Percentiles rank a stretch among this genome's conserved stretches.
Evolutionary conservation across 2,797 vertebrate genomes (phyloP).

Genomic region (Todus mexicanus): DNA sequence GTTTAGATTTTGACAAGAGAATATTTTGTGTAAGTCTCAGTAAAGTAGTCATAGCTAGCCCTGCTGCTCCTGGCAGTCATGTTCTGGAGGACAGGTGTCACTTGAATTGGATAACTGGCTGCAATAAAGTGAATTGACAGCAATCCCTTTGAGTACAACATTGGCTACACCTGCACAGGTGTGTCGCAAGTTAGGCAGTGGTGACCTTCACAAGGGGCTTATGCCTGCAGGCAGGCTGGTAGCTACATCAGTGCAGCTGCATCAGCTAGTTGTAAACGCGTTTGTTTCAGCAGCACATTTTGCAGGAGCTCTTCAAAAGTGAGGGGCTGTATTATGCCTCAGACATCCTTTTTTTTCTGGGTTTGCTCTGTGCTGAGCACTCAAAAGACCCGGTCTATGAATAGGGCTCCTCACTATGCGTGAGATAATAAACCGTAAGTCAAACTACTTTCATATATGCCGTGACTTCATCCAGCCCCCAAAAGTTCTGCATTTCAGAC

Average conservation of each 20-base stretch:
- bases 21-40: background rate
- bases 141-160: background rate
- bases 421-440: background rate
- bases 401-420: fast-evolving
- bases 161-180: background rate
- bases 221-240: background rate
- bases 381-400: background rate
- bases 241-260: background rate
- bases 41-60: background rate
- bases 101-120: background rate
- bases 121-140: background rate
- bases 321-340: background rate
- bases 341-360: background rate
- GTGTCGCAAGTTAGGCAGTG: background rate
- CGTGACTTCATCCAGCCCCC: background rate
- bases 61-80: background rate
- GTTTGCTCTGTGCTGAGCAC: background rate
- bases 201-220: no score
- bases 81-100: background rate
- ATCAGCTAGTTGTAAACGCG: background rate
- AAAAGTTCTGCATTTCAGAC: background rate
- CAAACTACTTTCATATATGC: background rate
- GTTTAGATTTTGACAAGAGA: background rate
- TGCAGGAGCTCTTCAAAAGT: background rate
- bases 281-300: background rate